Conservation (phyloP, 2,797 vertebrate genomes). For the Enteromius argenteus region DNA sequence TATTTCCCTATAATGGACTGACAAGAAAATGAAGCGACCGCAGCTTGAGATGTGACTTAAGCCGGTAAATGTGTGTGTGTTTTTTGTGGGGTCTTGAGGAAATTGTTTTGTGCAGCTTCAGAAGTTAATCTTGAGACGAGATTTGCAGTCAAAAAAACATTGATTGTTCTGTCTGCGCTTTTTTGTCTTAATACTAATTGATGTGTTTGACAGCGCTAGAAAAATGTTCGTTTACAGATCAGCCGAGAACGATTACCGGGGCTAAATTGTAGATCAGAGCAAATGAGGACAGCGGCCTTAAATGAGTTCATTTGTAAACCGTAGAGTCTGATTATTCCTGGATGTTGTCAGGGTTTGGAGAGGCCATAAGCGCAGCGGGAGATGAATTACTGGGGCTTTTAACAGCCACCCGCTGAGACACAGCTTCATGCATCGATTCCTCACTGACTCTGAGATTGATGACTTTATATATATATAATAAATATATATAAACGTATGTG, state of each 20-base stretch:
- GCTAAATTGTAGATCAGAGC: neutral
- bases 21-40: neutral
- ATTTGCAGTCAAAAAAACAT: neutral
- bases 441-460: neutral
- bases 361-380: neutral
- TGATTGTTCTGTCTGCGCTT: neutral
- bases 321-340: neutral
- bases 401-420: neutral
- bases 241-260: neutral
- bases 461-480: neutral
- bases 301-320: neutral
- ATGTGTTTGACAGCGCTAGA: neutral
- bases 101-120: neutral
- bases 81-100: too few relatives aligned
- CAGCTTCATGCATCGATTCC: neutral
- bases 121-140: neutral
- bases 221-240: neutral
- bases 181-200: too few relatives aligned
- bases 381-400: conserved; percentile 7
- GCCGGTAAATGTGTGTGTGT: neutral
- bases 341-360: neutral
- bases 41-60: neutral
- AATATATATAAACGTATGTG: too few relatives aligned
- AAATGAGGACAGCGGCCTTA: neutral
- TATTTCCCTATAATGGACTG: neutral